Conservation (phyloP, 1,140 invertebrate species). For the Calliopsis andreniformis region DNA sequence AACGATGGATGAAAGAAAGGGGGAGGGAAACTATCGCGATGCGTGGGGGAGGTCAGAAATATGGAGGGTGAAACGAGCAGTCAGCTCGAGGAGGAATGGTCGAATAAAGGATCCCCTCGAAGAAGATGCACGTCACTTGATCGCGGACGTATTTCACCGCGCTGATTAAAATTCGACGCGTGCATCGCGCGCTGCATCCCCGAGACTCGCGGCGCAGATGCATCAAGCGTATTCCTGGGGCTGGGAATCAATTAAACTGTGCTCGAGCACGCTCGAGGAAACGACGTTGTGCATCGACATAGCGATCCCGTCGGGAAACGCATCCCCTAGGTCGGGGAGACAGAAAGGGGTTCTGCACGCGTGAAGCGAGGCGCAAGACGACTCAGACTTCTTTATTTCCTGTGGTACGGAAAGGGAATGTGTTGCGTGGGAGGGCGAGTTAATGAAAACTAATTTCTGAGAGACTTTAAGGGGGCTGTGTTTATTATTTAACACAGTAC, state of each 20-base stretch:
- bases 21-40: too few relatives aligned
- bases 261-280: conserved; percentile 4
- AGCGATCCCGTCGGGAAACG: conserved; percentile 14
- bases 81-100: too few relatives aligned
- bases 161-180: conserved; percentile 15
- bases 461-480: too few relatives aligned
- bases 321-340: background rate
- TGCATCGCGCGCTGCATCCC: conserved; percentile 12
- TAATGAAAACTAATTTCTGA: too few relatives aligned
- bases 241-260: conserved; percentile 47
- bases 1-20: too few relatives aligned
- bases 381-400: too few relatives aligned
- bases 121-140: background rate
- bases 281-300: background rate
- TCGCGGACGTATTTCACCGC: background rate
- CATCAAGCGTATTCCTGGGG: conserved; percentile 39
- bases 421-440: too few relatives aligned
- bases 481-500: too few relatives aligned
- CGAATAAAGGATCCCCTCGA: background rate
- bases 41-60: too few relatives aligned
- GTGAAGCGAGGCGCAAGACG: background rate
- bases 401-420: too few relatives aligned
- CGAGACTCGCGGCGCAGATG: conserved; percentile 1
- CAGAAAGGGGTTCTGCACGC: background rate
- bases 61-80: too few relatives aligned